phyloP scores from a whole-genome alignment of 2,797 vertebrate genomes.

The Lutra lutra region DNA sequence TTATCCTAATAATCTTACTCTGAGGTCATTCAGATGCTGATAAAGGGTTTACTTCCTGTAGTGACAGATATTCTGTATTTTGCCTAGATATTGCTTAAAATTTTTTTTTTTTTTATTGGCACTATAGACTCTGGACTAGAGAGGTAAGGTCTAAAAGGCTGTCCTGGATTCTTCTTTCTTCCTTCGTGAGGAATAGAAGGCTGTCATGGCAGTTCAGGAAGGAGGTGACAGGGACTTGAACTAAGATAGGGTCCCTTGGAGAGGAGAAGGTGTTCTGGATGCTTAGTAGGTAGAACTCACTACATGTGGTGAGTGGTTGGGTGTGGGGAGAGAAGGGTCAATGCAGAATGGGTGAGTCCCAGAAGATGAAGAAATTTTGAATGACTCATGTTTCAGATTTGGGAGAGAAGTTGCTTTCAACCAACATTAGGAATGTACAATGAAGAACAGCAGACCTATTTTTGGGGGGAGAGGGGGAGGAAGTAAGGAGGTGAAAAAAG shows the following conservation, averaged over 20 bases:
- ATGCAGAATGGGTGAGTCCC: no score
- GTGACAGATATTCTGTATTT: neutral
- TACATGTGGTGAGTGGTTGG: rapidly evolving
- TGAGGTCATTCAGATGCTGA: neutral
- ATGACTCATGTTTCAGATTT: neutral
- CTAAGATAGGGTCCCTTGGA: neutral
- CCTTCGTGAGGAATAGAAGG: neutral
- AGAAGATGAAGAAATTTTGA: neutral
- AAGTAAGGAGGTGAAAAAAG: neutral
- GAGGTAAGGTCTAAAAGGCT: neutral
- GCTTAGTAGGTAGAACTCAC: neutral
- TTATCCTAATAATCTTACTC: neutral
- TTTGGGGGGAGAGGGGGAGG: rapidly evolving
- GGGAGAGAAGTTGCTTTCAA: neutral
- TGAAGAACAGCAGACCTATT: neutral
- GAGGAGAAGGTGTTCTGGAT: neutral
- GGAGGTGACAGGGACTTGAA: neutral
- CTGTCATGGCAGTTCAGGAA: neutral
- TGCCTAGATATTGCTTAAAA: neutral
- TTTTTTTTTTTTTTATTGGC: neutral
- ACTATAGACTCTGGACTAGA: neutral
- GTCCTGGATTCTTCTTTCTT: neutral
- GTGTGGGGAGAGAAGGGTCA: neutral
- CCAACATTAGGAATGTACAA: neutral
- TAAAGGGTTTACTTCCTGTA: neutral